Evolutionary conservation across 2,113 vertebrate genomes (phyloP).

Genomic region (Myxocyprinus asiaticus): DNA sequence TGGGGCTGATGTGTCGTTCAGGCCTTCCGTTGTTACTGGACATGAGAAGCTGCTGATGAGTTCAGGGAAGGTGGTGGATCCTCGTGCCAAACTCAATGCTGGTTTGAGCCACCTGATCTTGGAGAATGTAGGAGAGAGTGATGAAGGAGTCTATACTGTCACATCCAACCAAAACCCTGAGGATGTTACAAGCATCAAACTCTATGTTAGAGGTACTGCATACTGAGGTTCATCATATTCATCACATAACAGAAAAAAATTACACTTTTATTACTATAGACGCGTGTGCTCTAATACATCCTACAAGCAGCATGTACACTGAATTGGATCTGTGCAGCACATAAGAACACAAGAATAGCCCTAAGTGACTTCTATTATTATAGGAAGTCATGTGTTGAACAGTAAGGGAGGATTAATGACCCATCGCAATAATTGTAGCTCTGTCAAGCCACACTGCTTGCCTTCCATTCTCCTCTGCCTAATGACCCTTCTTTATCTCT

Average conservation of each 20-base stretch:
- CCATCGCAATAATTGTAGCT: constrained; percentile 44
- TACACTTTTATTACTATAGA: neutral
- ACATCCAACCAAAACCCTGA: constrained; percentile 54
- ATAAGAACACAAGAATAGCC: constrained; percentile 4
- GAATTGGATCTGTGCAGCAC: neutral
- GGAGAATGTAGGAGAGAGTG: constrained; percentile 64
- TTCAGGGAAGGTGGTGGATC: constrained; percentile 26
- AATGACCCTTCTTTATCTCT: neutral
- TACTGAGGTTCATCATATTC: neutral
- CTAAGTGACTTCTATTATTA: constrained; percentile 48
- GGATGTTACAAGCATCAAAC: constrained; percentile 46
- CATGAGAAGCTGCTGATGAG: constrained; percentile 61
- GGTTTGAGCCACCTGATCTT: constrained; percentile 64
- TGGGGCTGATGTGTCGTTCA: constrained; percentile 61
- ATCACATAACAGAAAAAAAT: too few relatives aligned
- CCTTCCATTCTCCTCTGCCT: constrained; percentile 20
- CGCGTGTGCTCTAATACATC: neutral
- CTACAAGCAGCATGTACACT: constrained; percentile 1
- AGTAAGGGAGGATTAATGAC: constrained; percentile 41
- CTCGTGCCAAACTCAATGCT: constrained; percentile 60
- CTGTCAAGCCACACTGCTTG: constrained; percentile 40
- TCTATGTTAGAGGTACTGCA: constrained; percentile 71
- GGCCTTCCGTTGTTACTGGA: constrained; percentile 29
- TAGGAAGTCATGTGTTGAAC: constrained; percentile 45
- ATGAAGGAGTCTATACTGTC: constrained; percentile 73